These are phyloP conservation scores for Scomber scombrus DNA, from an alignment of 2,113 vertebrate species.

Conservation along the genomic window DNA sequence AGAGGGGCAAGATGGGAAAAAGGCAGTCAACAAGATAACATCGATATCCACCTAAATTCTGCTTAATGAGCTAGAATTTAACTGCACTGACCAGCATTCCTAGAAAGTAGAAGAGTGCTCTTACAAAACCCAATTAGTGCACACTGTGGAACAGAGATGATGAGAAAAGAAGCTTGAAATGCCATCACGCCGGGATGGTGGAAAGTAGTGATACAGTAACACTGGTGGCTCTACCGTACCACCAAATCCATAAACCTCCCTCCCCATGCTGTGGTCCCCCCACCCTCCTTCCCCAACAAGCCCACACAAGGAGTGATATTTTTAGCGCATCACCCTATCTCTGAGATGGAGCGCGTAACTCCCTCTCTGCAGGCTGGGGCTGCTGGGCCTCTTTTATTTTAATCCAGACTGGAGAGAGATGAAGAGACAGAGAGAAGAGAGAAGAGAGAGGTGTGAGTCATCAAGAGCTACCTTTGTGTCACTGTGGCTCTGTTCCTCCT, in stretches of 20 bases:
- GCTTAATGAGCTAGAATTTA: conserved; percentile 48
- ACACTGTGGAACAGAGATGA: conserved; percentile 10
- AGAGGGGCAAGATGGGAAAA: conserved; percentile 8
- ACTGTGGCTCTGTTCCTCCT: conserved; percentile 72
- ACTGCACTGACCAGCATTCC: conserved; percentile 48
- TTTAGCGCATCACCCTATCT: conserved; percentile 86
- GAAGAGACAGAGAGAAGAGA: conserved; percentile 48
- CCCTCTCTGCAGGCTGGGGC: conserved; percentile 84
- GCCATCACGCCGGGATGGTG: conserved; percentile 15
- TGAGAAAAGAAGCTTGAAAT: conserved; percentile 22
- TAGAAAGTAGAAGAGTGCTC: conserved; percentile 45
- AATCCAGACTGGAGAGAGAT: conserved; percentile 83
- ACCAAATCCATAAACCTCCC: conserved; percentile 74
- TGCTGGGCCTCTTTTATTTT: conserved; percentile 86
- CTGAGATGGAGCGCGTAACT: conserved; percentile 83
- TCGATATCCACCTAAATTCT: conserved; percentile 15
- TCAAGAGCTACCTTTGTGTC: conserved; percentile 84
- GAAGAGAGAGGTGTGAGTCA: conserved; percentile 82
- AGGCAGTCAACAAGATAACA: conserved; percentile 45
- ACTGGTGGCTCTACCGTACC: conserved; percentile 44
- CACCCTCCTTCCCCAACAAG: conserved; percentile 50
- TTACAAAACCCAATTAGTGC: conserved; percentile 52
- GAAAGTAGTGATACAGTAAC: conserved; percentile 7
- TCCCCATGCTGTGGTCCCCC: conserved; percentile 44
- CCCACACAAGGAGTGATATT: conserved; percentile 84